Percentiles rank a stretch among this genome's conserved stretches.
phyloP scores from a whole-genome alignment of 2,113 vertebrate species.

The Hemiscyllium ocellatum region DNA sequence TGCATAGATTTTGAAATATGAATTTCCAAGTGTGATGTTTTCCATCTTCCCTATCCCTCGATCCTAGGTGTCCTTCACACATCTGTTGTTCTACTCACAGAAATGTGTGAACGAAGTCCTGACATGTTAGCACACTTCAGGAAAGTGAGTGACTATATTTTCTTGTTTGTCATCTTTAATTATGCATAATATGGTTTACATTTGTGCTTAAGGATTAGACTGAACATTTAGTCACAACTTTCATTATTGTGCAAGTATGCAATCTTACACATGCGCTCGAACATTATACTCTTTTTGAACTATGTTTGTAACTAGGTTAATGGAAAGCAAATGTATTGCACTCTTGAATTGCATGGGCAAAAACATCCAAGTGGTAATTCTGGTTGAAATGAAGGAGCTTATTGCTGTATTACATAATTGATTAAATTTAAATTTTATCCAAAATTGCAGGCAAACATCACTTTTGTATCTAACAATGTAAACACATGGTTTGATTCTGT shows the following conservation, averaged over 20 bases:
- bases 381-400: background rate
- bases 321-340: background rate
- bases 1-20: background rate
- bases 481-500: background rate
- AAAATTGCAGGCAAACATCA: background rate
- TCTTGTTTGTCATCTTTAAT: background rate
- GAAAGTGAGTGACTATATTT: constrained; percentile 71
- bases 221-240: too few relatives aligned
- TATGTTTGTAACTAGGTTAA: background rate
- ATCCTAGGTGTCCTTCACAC: constrained; percentile 89
- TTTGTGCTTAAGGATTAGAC: background rate
- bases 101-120: constrained; percentile 98
- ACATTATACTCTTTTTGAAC: background rate
- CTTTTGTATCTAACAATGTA: background rate
- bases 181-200: background rate
- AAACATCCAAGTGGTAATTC: background rate
- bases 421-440: background rate
- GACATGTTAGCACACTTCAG: constrained; percentile 97
- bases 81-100: constrained; percentile 95
- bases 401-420: background rate
- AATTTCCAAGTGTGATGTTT: background rate
- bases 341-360: background rate
- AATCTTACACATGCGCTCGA: background rate
- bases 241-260: background rate
- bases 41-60: background rate